These are phyloP conservation scores for Zeugodacus cucurbitae DNA, from an alignment of 1,140 invertebrate genomes.

Conservation along the genomic window DNA sequence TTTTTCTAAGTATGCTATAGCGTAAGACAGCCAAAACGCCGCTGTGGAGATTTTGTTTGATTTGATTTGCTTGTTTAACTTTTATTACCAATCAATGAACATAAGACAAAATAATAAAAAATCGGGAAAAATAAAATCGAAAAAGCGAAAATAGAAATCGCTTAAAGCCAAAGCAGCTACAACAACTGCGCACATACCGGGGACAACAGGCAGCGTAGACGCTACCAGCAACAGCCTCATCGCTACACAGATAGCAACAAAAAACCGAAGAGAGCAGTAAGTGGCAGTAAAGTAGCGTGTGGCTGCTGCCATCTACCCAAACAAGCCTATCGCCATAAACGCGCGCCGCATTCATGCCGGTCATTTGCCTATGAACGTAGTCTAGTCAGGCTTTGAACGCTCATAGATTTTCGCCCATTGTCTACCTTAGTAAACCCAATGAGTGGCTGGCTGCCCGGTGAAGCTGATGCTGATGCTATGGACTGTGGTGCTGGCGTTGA, in stretches of 20 bases:
- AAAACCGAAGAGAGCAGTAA: background rate
- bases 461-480: too few relatives aligned
- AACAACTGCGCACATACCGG: background rate
- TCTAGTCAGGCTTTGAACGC: background rate
- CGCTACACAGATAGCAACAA: background rate
- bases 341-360: background rate
- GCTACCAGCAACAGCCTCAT: background rate
- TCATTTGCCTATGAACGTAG: slow-evolving; percentile 25
- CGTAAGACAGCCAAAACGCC: background rate
- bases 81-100: slow-evolving; percentile 61
- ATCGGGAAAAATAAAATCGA: background rate
- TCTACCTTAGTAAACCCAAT: background rate
- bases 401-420: background rate
- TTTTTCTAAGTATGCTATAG: background rate
- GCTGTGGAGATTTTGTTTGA: slow-evolving; percentile 27
- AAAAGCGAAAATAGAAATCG: slow-evolving; percentile 39
- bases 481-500: background rate
- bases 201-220: background rate
- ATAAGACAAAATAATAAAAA: slow-evolving; percentile 4
- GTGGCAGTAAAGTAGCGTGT: background rate
- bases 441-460: background rate
- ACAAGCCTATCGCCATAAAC: background rate
- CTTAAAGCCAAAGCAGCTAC: background rate
- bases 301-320: slow-evolving; percentile 22
- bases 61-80: slow-evolving; percentile 58